These are phyloP conservation scores for Argopecten irradians DNA, from an alignment of 1,140 invertebrate species.

Conservation along the genomic window DNA sequence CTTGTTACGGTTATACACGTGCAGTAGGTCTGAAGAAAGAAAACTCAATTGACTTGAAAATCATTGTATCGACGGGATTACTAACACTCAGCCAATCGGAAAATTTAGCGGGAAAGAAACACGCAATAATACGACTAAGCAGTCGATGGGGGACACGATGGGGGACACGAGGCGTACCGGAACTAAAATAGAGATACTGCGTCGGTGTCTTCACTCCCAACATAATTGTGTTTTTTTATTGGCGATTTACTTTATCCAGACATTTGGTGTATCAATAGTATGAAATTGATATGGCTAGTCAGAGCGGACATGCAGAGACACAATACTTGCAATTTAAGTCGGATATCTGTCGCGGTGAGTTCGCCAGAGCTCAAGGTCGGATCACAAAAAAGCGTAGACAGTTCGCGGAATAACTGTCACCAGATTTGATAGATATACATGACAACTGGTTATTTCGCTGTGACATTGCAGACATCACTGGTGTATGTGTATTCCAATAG, in stretches of 20 bases:
- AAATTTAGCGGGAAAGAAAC: neutral
- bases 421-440: too few relatives aligned
- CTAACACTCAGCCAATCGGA: neutral
- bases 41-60: constrained; percentile 18
- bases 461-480: too few relatives aligned
- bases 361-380: neutral
- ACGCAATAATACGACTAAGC: neutral
- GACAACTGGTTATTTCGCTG: too few relatives aligned
- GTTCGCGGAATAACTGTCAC: too few relatives aligned
- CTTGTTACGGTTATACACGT: neutral
- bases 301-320: neutral
- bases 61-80: neutral
- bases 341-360: neutral
- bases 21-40: neutral
- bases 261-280: neutral
- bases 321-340: neutral
- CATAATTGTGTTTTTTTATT: neutral
- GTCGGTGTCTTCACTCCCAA: neutral
- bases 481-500: too few relatives aligned
- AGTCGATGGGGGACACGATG: neutral
- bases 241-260: neutral
- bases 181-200: neutral
- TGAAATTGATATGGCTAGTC: neutral
- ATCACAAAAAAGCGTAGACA: neutral
- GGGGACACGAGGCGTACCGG: neutral